A percentile compares a stretch with the other conserved stretches of the same genome.
phyloP scores from a whole-genome alignment of 92 coral and sea anemone genomes.

The Epizoanthus scotinus region DNA sequence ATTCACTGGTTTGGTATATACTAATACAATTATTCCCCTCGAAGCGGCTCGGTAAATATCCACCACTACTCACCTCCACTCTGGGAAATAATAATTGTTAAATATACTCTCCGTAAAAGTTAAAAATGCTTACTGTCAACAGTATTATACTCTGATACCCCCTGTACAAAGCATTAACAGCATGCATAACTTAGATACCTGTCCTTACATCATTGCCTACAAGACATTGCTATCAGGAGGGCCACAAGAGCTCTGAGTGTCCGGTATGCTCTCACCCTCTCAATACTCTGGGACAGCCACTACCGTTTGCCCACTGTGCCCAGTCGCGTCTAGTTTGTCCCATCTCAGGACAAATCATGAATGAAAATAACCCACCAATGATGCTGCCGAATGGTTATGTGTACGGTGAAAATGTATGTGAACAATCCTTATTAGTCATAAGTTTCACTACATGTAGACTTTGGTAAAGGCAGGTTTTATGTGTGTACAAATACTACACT shows the following conservation, averaged over 20 bases:
- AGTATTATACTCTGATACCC: too few relatives aligned
- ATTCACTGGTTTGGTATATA: too few relatives aligned
- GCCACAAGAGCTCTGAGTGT: conserved; percentile 95
- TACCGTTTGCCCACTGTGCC: conserved; percentile 98
- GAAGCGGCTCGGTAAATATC: too few relatives aligned
- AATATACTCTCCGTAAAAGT: too few relatives aligned
- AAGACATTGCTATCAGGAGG: conserved; percentile 96
- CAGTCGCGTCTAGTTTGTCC: conserved; percentile 99
- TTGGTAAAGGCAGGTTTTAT: not conserved
- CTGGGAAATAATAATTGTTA: too few relatives aligned
- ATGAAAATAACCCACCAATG: conserved; percentile 99
- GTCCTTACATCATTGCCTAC: conserved; percentile 15
- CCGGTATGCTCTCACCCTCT: conserved; percentile 97
- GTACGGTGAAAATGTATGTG: conserved; percentile 93
- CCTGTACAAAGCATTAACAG: too few relatives aligned
- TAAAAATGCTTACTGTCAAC: too few relatives aligned
- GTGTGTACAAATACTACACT: too few relatives aligned
- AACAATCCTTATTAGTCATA: not conserved
- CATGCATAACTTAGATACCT: too few relatives aligned
- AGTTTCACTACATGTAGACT: not conserved
- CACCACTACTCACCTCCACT: too few relatives aligned
- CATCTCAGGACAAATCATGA: conserved; percentile 96
- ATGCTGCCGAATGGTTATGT: conserved; percentile 98
- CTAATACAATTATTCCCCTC: too few relatives aligned
- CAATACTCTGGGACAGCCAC: conserved; percentile 84